These are phyloP conservation scores for Neuroterus valhalla DNA, from an alignment of 1,140 invertebrate genomes.

Conservation along the genomic window DNA sequence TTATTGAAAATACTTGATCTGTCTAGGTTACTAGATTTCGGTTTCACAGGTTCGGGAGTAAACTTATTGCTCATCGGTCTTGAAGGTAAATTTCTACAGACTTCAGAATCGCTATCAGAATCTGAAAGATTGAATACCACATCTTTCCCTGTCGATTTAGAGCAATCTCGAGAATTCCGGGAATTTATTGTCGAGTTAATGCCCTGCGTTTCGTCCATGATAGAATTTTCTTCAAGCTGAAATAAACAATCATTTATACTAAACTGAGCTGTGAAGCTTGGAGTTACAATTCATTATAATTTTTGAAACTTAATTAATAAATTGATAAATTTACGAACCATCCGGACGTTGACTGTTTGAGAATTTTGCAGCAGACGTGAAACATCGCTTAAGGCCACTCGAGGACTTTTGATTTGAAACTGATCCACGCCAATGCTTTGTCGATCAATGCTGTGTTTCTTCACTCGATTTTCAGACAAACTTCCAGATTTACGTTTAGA, in stretches of 20 bases:
- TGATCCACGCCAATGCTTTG: conserved; percentile 29
- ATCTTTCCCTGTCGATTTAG: neutral
- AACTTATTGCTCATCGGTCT: neutral
- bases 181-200: conserved; percentile 5
- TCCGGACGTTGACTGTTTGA: conserved; percentile 63
- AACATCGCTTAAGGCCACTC: conserved; percentile 66
- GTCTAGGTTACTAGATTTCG: neutral
- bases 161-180: neutral
- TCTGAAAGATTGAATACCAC: neutral
- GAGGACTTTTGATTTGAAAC: conserved; percentile 53
- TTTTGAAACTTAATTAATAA: no score
- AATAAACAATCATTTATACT: neutral
- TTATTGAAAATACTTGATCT: neutral
- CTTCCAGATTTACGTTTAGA: conserved; percentile 51
- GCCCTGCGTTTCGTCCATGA: conserved; percentile 2
- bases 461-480: conserved; percentile 1
- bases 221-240: neutral
- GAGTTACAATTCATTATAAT: no score
- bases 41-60: neutral
- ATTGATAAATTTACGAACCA: conserved; percentile 42
- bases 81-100: neutral
- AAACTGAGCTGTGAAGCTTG: neutral
- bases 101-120: neutral
- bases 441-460: conserved; percentile 32
- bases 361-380: conserved; percentile 66